Percentiles rank a stretch among this genome's conserved stretches.
Evolutionary conservation across 2,113 vertebrate genomes (phyloP).

Genomic region (Scophthalmus maximus): DNA sequence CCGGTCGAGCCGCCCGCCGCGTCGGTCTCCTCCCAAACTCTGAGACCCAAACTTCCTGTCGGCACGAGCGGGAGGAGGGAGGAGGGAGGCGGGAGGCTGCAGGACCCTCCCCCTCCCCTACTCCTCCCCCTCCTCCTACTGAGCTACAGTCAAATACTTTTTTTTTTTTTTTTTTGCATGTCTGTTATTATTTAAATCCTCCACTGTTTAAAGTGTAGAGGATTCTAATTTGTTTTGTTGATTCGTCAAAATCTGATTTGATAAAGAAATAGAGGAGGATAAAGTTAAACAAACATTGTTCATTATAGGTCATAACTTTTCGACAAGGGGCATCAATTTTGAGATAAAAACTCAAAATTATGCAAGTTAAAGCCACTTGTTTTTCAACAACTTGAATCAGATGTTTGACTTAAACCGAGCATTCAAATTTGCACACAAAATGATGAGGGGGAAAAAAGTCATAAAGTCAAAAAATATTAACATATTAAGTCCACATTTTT

Average conservation of each 20-base stretch:
- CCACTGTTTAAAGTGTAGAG: not conserved
- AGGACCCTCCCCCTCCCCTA: conserved; percentile 6
- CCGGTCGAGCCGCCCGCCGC: conserved; percentile 17
- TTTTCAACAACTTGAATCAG: too few species aligned
- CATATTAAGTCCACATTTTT: too few species aligned
- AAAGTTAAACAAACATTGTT: too few species aligned
- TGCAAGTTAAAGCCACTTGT: too few species aligned
- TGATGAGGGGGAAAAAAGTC: too few species aligned
- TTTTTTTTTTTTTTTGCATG: not conserved
- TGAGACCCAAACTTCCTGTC: conserved; percentile 73
- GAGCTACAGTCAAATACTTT: conserved; percentile 10
- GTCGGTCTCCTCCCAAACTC: conserved; percentile 25
- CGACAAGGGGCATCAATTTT: too few species aligned
- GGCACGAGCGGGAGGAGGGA: conserved; percentile 43
- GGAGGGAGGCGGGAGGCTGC: conserved; percentile 40
- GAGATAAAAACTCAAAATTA: too few species aligned
- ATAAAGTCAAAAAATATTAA: too few species aligned
- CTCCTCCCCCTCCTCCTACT: conserved; percentile 25
- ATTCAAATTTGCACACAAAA: too few species aligned
- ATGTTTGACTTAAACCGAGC: too few species aligned
- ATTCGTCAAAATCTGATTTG: too few species aligned
- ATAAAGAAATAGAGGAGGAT: not conserved
- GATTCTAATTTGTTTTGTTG: not conserved
- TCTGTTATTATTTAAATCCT: conserved; percentile 46
- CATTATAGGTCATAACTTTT: too few species aligned